Conservation (phyloP, 2,888 invertebrate species). For the Dasysyrphus albostriatus region DNA sequence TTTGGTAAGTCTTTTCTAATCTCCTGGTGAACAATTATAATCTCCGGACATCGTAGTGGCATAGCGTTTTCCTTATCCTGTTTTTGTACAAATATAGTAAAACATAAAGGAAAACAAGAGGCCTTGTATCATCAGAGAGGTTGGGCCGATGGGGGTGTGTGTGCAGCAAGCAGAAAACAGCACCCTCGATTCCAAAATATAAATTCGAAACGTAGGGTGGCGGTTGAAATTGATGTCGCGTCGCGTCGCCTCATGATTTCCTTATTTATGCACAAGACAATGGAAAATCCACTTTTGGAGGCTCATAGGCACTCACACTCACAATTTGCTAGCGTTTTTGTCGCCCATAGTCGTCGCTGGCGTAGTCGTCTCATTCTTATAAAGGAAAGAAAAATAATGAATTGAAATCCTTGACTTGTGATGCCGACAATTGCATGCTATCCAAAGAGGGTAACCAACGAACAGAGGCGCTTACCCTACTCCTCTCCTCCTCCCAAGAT, state of each 20-base stretch:
- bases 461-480: neutral
- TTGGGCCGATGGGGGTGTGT: neutral
- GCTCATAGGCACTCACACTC: neutral
- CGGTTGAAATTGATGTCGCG: conserved; percentile 64
- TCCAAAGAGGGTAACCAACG: conserved; percentile 60
- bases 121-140: neutral
- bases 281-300: conserved; percentile 23
- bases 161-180: neutral
- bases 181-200: neutral
- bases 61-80: conserved; percentile 15
- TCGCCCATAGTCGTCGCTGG: neutral
- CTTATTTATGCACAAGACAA: conserved; percentile 70
- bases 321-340: conserved; percentile 6
- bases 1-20: conserved; percentile 45
- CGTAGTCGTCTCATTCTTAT: neutral
- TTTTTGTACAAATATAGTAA: neutral
- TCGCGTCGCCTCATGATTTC: conserved; percentile 66
- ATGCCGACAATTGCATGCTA: conserved; percentile 70
- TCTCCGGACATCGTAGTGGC: conserved; percentile 46
- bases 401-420: conserved; percentile 74
- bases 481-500: neutral
- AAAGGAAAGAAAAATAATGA: conserved; percentile 55
- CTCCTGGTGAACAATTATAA: conserved; percentile 63
- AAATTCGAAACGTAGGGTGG: conserved; percentile 35
- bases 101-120: conserved; percentile 20